Base-by-base conservation (phyloP, 2,113 vertebrate genomes). In the Dunckerocampus dactyliophorus region DNA sequence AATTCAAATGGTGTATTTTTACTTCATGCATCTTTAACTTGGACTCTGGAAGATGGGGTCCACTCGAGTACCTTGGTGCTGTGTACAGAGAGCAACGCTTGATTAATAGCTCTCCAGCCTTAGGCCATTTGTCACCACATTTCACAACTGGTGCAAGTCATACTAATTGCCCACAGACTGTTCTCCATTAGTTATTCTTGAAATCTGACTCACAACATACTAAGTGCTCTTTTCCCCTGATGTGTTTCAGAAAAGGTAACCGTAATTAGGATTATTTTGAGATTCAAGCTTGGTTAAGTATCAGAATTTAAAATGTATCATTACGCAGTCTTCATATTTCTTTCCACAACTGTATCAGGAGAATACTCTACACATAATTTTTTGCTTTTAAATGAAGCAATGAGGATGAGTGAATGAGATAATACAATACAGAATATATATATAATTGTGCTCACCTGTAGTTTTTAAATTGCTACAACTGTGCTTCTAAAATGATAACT, bases 31-130 rank as follows among this genome's bases (percentile, higher is more conserved):
- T 66, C 47, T 3, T 6, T 19, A 75, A 84, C 83, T 69, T 21
- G 77, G 80, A 85, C 79, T 72, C 59, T 67, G 62, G 49, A 69
- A 60, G 71, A 79, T 83, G 68, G 75, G 87, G 72, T 88, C 80
- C 77, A 67, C 85, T 73, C 63, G 14, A 72, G 19, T 85, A 77
- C 79, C 84, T 89, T 88, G 72, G 14, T 12, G 79, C 74, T 74
- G 71, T 55, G 63, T 55, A 2, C 77, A 69, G 62, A 63, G 60
- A 81, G 59, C 56, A 71, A 48, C 46, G 49, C 1, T 58, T 84
- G 90, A 89, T 83, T 83, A 88, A 88, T 89, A 64, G 72, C 81
- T 77, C 67, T 77, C 67, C 28, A 57, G 65, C 81, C 72, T 58
- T 12, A 46, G 58, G 70, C 37, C 79, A 84, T 92, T 89, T 80